phyloP scores from a whole-genome alignment of 2,888 invertebrate species.

The Rhagophthalmus giganteus region DNA sequence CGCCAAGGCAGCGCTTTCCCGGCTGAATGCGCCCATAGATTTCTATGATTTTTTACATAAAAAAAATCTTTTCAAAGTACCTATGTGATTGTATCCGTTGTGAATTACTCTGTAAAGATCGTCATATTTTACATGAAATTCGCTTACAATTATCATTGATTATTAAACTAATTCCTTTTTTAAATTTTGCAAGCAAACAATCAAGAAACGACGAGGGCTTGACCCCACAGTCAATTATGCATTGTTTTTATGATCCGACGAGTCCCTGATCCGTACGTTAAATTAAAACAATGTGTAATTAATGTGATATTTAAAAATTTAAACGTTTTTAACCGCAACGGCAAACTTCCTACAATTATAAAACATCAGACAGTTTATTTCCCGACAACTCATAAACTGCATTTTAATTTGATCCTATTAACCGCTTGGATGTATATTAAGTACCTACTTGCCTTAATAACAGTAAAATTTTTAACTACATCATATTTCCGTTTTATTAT shows the following conservation, averaged over 20 bases:
- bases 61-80: no score
- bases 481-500: slow-evolving; percentile 3
- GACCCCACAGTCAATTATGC: not conserved
- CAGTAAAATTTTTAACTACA: slow-evolving; percentile 14
- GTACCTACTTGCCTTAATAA: slow-evolving; percentile 11
- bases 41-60: no score
- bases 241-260: not conserved
- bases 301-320: slow-evolving; percentile 4
- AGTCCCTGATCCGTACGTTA: not conserved
- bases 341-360: slow-evolving; percentile 13
- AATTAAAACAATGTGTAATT: slow-evolving; percentile 4
- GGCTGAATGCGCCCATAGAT: no score
- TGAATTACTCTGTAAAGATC: no score
- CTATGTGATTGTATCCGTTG: no score
- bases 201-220: no score
- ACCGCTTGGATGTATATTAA: slow-evolving; percentile 16
- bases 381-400: slow-evolving; percentile 19
- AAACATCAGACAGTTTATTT: slow-evolving; percentile 18
- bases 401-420: slow-evolving; percentile 20
- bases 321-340: slow-evolving; percentile 5
- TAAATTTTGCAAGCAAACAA: no score
- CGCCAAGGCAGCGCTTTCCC: no score
- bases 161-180: no score
- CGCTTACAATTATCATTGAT: no score
- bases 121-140: no score